These are phyloP conservation scores for Cryptophagus acutangulus DNA, from an alignment of 2,888 invertebrate genomes.

Conservation along the genomic window DNA sequence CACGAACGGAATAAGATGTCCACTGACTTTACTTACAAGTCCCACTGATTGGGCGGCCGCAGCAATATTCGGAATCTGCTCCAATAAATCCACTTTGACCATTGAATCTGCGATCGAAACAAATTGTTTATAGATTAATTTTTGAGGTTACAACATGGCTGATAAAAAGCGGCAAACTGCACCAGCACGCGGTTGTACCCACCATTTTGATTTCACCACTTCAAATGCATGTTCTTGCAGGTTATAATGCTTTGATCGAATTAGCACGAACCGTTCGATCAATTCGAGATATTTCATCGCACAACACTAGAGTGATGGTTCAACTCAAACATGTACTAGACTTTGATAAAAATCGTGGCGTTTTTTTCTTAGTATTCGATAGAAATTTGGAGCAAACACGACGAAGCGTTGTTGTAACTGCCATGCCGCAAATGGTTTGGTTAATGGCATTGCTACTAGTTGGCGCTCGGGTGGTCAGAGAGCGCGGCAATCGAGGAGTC, in stretches of 20 bases:
- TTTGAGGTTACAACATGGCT: background rate
- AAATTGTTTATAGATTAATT: background rate
- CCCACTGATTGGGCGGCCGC: conserved; percentile 52
- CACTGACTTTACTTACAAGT: conserved; percentile 52
- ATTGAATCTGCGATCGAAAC: conserved; percentile 50
- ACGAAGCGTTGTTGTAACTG: conserved; percentile 28
- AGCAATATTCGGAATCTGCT: conserved; percentile 63
- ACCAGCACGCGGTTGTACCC: conserved; percentile 46
- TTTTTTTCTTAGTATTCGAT: too few relatives aligned
- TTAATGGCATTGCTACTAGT: conserved; percentile 33
- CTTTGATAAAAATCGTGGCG: too few relatives aligned
- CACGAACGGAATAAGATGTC: conserved; percentile 59
- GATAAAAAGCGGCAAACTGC: conserved; percentile 34
- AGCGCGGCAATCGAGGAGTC: conserved; percentile 33
- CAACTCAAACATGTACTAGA: too few relatives aligned
- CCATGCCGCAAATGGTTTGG: conserved; percentile 37
- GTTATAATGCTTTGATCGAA: too few relatives aligned
- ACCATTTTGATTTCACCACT: conserved; percentile 47
- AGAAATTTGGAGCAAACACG: conserved; percentile 29
- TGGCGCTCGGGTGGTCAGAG: background rate
- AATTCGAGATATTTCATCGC: too few relatives aligned
- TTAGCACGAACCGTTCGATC: too few relatives aligned
- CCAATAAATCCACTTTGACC: conserved; percentile 59
- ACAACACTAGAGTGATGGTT: too few relatives aligned
- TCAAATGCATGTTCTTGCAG: conserved; percentile 43